Conservation (phyloP, 1,140 invertebrate species). For the Eurosta solidaginis region DNA sequence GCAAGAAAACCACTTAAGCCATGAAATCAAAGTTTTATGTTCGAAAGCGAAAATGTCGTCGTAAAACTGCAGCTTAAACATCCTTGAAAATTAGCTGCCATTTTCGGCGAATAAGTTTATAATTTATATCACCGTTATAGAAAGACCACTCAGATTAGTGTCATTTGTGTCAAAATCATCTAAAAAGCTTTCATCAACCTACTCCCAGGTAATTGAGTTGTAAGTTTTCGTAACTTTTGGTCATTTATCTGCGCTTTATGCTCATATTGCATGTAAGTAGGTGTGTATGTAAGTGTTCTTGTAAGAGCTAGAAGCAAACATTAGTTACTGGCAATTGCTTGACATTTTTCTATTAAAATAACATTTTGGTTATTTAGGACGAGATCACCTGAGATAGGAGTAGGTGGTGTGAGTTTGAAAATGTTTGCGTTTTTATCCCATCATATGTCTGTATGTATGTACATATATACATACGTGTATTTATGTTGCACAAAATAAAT, state of each 20-base stretch:
- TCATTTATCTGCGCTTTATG: background rate
- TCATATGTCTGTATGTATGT: background rate
- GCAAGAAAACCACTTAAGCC: too few species aligned
- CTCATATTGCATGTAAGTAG: too few species aligned
- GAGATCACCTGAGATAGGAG: background rate
- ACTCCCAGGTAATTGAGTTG: conserved; percentile 17
- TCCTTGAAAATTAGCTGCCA: too few species aligned
- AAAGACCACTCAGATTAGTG: background rate
- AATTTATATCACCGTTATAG: background rate
- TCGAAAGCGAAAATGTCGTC: background rate
- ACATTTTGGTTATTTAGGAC: conserved; percentile 5
- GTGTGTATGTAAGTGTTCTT: too few species aligned
- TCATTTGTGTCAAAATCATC: background rate
- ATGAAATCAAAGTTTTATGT: background rate
- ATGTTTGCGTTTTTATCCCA: background rate
- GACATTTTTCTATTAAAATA: conserved; percentile 15
- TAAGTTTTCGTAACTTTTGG: background rate
- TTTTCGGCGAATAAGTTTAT: background rate
- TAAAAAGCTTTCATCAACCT: conserved; percentile 10
- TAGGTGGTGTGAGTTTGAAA: background rate
- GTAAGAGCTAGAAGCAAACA: background rate
- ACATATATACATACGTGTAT: too few species aligned
- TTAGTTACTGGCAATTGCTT: conserved; percentile 17
- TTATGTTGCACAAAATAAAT: background rate
- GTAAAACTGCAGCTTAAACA: too few species aligned